phyloP scores from a whole-genome alignment of 2,888 invertebrate genomes.

The Melinaea menophilus region DNA sequence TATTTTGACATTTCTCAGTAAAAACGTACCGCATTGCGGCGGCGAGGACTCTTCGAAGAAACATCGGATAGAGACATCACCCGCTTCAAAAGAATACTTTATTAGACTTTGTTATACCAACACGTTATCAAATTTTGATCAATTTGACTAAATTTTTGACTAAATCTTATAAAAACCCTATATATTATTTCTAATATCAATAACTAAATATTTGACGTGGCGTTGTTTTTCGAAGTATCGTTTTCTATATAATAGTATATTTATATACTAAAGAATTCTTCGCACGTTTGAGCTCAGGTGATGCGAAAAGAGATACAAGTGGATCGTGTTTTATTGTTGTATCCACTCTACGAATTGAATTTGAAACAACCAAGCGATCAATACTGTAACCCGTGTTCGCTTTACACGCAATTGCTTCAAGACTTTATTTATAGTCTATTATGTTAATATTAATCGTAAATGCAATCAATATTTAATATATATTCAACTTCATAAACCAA shows the following conservation, averaged over 20 bases:
- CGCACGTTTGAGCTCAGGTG: slow-evolving; percentile 69
- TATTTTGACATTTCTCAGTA: slow-evolving; percentile 75
- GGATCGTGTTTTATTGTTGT: slow-evolving; percentile 70
- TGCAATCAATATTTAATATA: background rate
- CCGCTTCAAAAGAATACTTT: slow-evolving; percentile 1
- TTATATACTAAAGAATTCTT: slow-evolving; percentile 43
- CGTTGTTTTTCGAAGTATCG: too few species aligned
- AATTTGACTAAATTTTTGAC: background rate
- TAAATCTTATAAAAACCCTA: too few species aligned
- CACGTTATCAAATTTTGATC: background rate
- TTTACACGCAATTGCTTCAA: background rate
- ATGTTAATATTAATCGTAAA: background rate
- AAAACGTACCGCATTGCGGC: slow-evolving; percentile 39
- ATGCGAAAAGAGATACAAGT: slow-evolving; percentile 58
- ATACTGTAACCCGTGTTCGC: slow-evolving; percentile 39
- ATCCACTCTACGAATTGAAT: slow-evolving; percentile 76
- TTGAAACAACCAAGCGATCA: slow-evolving; percentile 62
- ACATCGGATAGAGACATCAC: slow-evolving; percentile 46
- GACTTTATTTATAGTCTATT: background rate
- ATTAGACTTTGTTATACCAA: background rate
- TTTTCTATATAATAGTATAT: background rate
- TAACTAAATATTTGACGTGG: too few species aligned
- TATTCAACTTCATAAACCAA: background rate
- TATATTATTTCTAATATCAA: too few species aligned
- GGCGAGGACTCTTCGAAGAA: slow-evolving; percentile 54